Evolutionary conservation across 2,113 vertebrate species (phyloP), one percentile per base, ranked within the genome.

Genomic region (Hippopotamus amphibius): DNA sequence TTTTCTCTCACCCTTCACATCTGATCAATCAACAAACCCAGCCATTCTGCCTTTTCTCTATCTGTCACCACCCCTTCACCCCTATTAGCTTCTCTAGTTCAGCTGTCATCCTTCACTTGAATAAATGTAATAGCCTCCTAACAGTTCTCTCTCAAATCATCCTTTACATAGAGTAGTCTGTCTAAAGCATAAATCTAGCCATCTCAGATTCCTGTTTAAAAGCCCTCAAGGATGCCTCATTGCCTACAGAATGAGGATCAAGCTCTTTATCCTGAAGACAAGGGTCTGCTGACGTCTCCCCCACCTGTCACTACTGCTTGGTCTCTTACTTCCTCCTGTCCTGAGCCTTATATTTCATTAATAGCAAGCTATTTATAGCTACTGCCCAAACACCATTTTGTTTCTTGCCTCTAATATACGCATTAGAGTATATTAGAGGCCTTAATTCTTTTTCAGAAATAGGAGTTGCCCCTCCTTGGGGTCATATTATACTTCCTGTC

Each of bases 401-500:
- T 85, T 84, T 88, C 28, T 72, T 93, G 46, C 14, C 26, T 89
- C 66, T 48, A 81, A 66, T 72, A 88, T 81, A 37, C 37, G 2
- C 37, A n/a, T n/a, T n/a, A n/a, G 37, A 37, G 37, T 37, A 37
- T 37, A 37, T 37, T 37, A 37, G 37, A 37, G 37, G 37, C 37
- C 37, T 37, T 81, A 79, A 28, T 81, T 85, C 41, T 82, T 90
- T 93, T 89, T 53, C 41, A 88, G 88, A 94, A 77, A 46, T 30
- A 43, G 19, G 83, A 69, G 81, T n/a, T 81, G 7, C 6, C 21
- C 50, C 28, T 57, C 66, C 13, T 50, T n/a, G 46, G 74, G 2
- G 2, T 84, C 26, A 24, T 79, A 33, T 16, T 48, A 33, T 71
- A 55, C 66, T 57, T 88, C 43, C 15, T 55, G 4, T 14, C 3